These are phyloP conservation scores for Hemibagrus guttatus DNA, from an alignment of 2,797 vertebrate species.

Conservation along the genomic window DNA sequence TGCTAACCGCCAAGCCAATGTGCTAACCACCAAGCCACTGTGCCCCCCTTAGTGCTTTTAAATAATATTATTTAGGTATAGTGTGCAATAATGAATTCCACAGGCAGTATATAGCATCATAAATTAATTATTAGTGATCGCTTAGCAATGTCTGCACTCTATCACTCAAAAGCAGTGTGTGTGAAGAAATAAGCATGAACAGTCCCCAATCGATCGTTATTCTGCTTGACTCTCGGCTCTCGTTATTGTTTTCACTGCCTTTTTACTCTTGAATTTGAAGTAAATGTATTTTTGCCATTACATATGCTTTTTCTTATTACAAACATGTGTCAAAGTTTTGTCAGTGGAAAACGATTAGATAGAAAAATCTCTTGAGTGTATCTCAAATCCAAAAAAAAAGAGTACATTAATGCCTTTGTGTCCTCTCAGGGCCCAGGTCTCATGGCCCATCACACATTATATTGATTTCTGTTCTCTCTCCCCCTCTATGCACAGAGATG, in stretches of 20 bases:
- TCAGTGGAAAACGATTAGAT: neutral
- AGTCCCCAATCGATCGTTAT: neutral
- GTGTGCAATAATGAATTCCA: neutral
- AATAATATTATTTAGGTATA: neutral
- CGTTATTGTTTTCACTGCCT: too few relatives aligned
- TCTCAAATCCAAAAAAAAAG: neutral
- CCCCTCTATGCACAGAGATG: slow-evolving; percentile 50
- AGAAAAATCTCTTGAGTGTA: neutral
- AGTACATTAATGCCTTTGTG: neutral
- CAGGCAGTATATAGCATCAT: neutral
- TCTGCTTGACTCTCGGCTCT: neutral
- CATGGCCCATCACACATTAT: slow-evolving; percentile 29
- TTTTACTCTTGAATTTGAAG: neutral
- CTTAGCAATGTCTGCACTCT: neutral
- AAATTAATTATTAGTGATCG: neutral
- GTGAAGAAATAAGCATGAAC: slow-evolving; percentile 8
- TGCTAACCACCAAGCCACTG: too few relatives aligned
- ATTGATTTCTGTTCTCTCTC: slow-evolving; percentile 54
- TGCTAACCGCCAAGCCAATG: too few relatives aligned
- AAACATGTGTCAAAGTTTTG: neutral
- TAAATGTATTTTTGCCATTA: neutral
- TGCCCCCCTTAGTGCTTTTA: too few relatives aligned
- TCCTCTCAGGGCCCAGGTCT: slow-evolving; percentile 9
- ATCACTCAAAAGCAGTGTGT: neutral
- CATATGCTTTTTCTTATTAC: neutral